Evolutionary conservation across 2,888 invertebrate species (phyloP), one percentile per base, ranked within the genome.

Genomic region (Orgyia antiqua): DNA sequence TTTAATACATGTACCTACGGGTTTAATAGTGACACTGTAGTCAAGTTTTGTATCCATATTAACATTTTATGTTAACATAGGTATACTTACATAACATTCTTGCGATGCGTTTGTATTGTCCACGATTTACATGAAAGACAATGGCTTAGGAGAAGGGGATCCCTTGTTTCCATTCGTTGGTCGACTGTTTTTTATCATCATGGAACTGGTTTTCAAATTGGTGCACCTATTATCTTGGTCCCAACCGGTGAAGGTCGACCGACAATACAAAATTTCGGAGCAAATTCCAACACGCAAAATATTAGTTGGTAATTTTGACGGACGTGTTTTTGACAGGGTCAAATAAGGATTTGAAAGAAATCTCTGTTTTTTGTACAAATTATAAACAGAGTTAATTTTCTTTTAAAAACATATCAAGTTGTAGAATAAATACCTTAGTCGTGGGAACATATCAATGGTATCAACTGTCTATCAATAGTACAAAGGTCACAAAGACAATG

Each of bases 231-330:
- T 84, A 86, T 83, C 79, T n/a, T 71, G 73, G 55, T 63, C 70
- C 67, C 71, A 61, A 64, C 54, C 69, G 66, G 66, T 65, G 79
- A 83, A 83, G 83, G 84, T 78, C 82, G 77, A 58, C 60, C 67
- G 63, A 71, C 74, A 74, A 68, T 70, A 71, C 60, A 64, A 69
- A 58, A 72, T 72, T 77, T 76, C 70, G 67, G 70, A 77, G 62
- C 68, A 73, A 70, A 84, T 84, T 82, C 82, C 80, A 46, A 70
- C 84, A 84, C 80, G 83, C 84, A 77, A 79, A 83, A 80, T 78
- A 80, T 78, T 72, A 59, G 59, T 59, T 51, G 56, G 58, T 61
- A 54, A 58, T 68, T 62, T 64, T 41, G 38, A 42, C 36, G 39
- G 54, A 58, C 53, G 45, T 51, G 47, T 47, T 51, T 50, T 45